Conservation (phyloP, 2,797 vertebrate genomes). For the Odontamblyopus lacepedii region DNA sequence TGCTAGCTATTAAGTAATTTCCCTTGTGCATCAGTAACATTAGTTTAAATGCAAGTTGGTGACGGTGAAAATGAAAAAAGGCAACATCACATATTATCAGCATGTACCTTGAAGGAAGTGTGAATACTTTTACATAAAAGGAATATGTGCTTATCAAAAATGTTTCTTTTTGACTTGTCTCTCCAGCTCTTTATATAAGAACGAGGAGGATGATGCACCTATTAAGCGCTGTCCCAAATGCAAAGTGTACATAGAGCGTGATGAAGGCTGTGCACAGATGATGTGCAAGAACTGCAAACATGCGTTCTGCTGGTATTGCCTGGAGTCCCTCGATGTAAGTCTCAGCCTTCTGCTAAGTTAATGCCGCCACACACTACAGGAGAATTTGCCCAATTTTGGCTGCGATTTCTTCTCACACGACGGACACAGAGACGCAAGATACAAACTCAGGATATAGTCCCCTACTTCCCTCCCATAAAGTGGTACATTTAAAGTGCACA, state of each 20-base stretch:
- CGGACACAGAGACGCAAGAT: too few relatives aligned
- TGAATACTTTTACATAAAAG: background rate
- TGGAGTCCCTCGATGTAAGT: conserved; percentile 98
- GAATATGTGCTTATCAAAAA: conserved; percentile 11
- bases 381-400: too few relatives aligned
- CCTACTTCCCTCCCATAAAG: too few relatives aligned
- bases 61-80: too few relatives aligned
- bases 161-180: background rate
- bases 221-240: conserved; percentile 99
- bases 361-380: too few relatives aligned
- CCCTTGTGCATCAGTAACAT: too few relatives aligned
- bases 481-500: too few relatives aligned
- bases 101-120: background rate
- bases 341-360: background rate
- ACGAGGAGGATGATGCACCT: conserved; percentile 86
- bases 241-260: conserved; percentile 97
- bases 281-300: conserved; percentile 99
- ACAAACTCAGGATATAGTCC: too few relatives aligned
- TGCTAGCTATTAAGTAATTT: too few relatives aligned
- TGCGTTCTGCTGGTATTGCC: conserved; percentile 99
- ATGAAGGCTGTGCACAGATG: conserved; percentile 98
- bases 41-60: too few relatives aligned
- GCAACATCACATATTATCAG: background rate
- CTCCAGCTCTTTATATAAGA: conserved; percentile 79
- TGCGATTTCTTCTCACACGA: too few relatives aligned